Evolutionary conservation across 2,113 vertebrate genomes (phyloP), one percentile per base, ranked within the genome.

Genomic region (Tetraodon nigroviridis): DNA sequence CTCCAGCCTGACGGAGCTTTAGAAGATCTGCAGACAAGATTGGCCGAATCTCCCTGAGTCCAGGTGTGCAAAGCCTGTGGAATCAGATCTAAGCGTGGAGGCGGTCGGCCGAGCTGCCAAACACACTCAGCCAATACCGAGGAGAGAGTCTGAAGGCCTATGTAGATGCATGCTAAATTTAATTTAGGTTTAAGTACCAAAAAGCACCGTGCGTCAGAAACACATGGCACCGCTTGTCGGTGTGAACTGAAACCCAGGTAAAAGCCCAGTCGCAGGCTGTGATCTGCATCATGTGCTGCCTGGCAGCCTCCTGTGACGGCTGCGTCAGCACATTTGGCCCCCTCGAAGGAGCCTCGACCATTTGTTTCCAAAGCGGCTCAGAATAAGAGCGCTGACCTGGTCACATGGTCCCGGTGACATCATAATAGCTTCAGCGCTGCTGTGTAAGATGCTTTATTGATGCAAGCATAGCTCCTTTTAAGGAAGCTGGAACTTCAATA

Each of bases 321-420:
- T 1, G n/a, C 57, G 49, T 68, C 67, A 73, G 54, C 54, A 68
- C 7, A 32, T 45, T 18, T 37, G 47, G 29, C 29, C 46, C 42
- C 41, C 46, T 61, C 56, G 24, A 44, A 47, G 46, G 60, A 72
- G 61, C 51, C 29, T 44, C 16, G n/a, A 6, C 14, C 47, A 37
- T 37, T 37, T 11, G 12, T 37, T 37, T 37, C 42, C 13, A 68
- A 69, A 66, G 62, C 47, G 56, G 61, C 55, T 66, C 21, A 22
- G 15, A 58, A 57, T 58, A 41, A 37, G 21, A 24, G n/a, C 3
- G 16, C 56, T 46, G 48, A 45, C 19, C 40, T 17, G 5, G 18
- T 79, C 78, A 71, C 81, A 69, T 61, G 78, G 17, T 67, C 49
- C 15, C 32, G 56, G 58, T 8, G 1, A 24, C 54, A 49, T 48